Evolutionary conservation across 2,888 invertebrate genomes (phyloP).

Genomic region (Lycocerus yunnanus): DNA sequence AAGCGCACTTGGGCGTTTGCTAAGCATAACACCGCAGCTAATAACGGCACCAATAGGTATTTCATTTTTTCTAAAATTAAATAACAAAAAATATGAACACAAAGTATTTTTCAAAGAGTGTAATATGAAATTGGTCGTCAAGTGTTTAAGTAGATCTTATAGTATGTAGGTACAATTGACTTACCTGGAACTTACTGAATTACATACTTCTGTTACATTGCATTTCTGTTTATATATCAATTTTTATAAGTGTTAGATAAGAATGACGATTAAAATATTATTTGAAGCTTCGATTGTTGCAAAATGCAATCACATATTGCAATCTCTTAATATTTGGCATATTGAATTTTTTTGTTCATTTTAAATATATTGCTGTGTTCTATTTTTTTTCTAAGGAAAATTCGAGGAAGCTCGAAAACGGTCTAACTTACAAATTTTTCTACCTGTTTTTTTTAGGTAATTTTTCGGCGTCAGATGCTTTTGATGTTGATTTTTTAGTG

Average conservation of each 20-base stretch:
- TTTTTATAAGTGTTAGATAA: neutral
- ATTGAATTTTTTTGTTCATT: too few species aligned
- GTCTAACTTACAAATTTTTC: too few species aligned
- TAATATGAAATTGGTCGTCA: too few species aligned
- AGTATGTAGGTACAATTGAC: neutral
- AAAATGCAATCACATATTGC: neutral
- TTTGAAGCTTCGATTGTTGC: neutral
- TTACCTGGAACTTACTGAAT: neutral
- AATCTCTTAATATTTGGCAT: too few species aligned
- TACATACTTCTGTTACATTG: neutral
- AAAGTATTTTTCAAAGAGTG: too few species aligned
- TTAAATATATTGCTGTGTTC: too few species aligned
- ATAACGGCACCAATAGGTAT: neutral
- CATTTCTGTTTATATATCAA: neutral
- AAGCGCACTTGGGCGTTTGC: constrained; percentile 18
- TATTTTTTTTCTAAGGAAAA: too few species aligned
- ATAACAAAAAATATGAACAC: neutral
- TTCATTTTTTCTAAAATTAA: neutral
- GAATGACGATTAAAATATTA: neutral
- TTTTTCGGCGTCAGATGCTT: too few species aligned
- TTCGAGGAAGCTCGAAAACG: too few species aligned
- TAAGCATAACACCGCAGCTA: neutral
- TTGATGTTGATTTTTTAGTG: too few species aligned
- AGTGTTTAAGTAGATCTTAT: too few species aligned
- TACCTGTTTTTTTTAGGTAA: too few species aligned